phyloP scores from a whole-genome alignment of 1,140 invertebrate genomes.

The Sitobion miscanthi region DNA sequence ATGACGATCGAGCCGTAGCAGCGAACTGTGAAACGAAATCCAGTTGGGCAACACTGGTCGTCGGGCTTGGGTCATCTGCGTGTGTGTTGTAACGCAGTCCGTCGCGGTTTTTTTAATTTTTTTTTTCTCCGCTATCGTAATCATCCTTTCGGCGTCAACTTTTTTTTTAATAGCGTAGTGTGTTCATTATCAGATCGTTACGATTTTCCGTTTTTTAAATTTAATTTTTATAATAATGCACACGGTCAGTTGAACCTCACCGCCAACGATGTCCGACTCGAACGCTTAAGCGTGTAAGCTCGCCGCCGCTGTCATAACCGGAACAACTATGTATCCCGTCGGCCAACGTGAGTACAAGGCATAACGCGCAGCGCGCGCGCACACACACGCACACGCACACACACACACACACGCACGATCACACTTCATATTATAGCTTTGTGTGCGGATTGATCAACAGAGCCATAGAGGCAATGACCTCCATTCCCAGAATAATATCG shows the following conservation, averaged over 20 bases:
- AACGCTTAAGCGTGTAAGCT: neutral
- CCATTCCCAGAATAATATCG: conserved; percentile 44
- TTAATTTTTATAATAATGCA: conserved; percentile 22
- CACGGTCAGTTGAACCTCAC: conserved; percentile 25
- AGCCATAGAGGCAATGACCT: conserved; percentile 55
- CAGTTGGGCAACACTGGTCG: conserved; percentile 55
- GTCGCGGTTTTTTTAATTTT: conserved; percentile 42
- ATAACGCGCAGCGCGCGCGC: neutral
- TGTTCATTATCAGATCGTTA: neutral
- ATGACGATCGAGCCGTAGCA: conserved; percentile 17
- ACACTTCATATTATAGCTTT: conserved; percentile 24
- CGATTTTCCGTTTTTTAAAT: neutral
- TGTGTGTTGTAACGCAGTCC: neutral
- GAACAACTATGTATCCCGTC: conserved; percentile 66
- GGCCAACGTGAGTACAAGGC: conserved; percentile 66
- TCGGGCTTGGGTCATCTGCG: conserved; percentile 38
- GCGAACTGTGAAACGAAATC: conserved; percentile 16
- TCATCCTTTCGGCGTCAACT: neutral
- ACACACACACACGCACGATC: neutral
- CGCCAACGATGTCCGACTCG: neutral
- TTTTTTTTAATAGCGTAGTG: neutral
- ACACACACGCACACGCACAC: neutral
- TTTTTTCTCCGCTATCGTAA: neutral
- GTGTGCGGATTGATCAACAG: conserved; percentile 40
- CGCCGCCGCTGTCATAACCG: neutral